phyloP scores from a whole-genome alignment of 2,888 invertebrate species.

The Drosophila greeni region DNA sequence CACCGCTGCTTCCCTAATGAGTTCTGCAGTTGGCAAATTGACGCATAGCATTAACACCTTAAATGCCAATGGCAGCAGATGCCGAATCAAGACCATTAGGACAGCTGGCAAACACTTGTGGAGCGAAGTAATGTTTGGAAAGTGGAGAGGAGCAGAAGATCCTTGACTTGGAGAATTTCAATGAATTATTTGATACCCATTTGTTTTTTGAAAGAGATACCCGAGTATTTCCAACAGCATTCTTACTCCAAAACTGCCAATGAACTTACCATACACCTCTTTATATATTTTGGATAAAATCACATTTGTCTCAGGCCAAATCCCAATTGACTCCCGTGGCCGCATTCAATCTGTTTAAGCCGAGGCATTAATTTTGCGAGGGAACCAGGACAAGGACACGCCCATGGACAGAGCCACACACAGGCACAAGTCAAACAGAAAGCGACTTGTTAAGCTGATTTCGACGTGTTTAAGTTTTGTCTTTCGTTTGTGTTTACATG shows the following conservation, averaged over 20 bases:
- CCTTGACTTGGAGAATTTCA: neutral
- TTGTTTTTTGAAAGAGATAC: neutral
- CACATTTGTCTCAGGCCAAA: constrained; percentile 21
- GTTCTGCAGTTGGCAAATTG: constrained; percentile 37
- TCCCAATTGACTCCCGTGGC: constrained; percentile 31
- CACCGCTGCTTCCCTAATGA: constrained; percentile 30
- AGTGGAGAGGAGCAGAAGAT: neutral
- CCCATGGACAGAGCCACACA: constrained; percentile 29
- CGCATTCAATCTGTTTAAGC: constrained; percentile 33
- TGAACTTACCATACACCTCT: too few species aligned
- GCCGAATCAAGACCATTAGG: constrained; percentile 19
- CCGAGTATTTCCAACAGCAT: too few species aligned
- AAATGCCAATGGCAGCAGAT: constrained; percentile 47
- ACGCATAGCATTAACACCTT: constrained; percentile 61
- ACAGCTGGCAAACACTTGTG: constrained; percentile 17
- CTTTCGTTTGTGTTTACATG: constrained; percentile 59
- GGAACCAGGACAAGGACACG: constrained; percentile 23
- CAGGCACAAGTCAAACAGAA: constrained; percentile 55
- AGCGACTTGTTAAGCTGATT: constrained; percentile 63
- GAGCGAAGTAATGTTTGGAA: neutral
- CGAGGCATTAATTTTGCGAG: constrained; percentile 30
- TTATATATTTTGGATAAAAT: constrained; percentile 8
- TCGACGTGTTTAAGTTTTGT: constrained; percentile 56
- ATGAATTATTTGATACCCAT: too few species aligned
- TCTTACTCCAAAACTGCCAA: too few species aligned